These are phyloP conservation scores for Hucho hucho DNA, from an alignment of 2,113 vertebrate genomes.

Conservation along the genomic window DNA sequence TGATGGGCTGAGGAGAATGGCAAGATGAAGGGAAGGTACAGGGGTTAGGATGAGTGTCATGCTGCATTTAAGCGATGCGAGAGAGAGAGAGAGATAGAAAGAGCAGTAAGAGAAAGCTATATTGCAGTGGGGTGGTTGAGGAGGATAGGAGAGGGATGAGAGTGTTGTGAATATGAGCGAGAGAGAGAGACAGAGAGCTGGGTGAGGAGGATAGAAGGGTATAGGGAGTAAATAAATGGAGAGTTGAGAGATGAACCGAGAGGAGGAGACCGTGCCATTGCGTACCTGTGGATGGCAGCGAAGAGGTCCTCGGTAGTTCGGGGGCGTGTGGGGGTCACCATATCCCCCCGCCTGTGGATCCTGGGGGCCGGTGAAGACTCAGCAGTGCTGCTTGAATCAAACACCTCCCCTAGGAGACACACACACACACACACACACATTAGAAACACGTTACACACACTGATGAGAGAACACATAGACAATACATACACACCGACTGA, in stretches of 20 bases:
- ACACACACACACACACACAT: not conserved
- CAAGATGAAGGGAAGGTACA: not conserved
- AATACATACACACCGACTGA: conserved; percentile 14
- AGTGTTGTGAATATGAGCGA: not conserved
- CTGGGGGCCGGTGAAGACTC: conserved; percentile 64
- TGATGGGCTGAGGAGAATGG: conserved; percentile 3
- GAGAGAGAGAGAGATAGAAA: conserved; percentile 5
- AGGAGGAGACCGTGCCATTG: not conserved
- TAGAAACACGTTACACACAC: conserved; percentile 9
- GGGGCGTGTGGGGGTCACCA: conserved; percentile 83
- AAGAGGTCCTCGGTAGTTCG: conserved; percentile 98
- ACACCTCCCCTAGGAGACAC: conserved; percentile 77
- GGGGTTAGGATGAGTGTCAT: conserved; percentile 2
- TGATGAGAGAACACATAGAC: not conserved
- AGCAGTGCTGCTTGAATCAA: conserved; percentile 67
- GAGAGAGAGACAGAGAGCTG: conserved; percentile 6
- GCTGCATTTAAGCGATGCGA: not conserved
- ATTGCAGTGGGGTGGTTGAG: not conserved
- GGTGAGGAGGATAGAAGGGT: not conserved
- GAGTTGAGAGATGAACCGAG: not conserved
- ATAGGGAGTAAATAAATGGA: not conserved
- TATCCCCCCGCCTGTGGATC: conserved; percentile 65
- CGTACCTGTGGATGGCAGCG: conserved; percentile 96
- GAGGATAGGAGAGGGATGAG: not conserved
- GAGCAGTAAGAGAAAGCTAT: too few species aligned